phyloP scores from a whole-genome alignment of 1,140 invertebrate genomes.

The Oreohelix idahoensis region DNA sequence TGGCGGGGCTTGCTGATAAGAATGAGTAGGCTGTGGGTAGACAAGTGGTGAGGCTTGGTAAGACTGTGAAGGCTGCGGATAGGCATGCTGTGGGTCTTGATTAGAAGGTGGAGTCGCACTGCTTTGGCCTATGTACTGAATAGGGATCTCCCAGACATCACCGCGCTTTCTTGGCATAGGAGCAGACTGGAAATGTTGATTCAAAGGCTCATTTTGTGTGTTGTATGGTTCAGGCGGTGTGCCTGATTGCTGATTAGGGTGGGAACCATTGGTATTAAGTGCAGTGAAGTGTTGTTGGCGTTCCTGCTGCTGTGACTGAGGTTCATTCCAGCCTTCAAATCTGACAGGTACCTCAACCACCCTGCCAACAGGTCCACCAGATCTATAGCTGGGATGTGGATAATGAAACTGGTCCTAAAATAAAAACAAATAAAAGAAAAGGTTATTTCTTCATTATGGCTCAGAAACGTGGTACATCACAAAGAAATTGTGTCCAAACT shows the following conservation, averaged over 20 bases:
- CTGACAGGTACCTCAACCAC: slow-evolving; percentile 49
- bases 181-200: slow-evolving; percentile 15
- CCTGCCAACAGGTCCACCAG: slow-evolving; percentile 19
- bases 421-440: too few relatives aligned
- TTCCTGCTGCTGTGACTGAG: not conserved
- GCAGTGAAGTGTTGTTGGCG: slow-evolving; percentile 38
- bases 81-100: slow-evolving; percentile 10
- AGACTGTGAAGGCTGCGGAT: slow-evolving; percentile 35
- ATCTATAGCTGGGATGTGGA: not conserved
- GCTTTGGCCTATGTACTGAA: slow-evolving; percentile 45
- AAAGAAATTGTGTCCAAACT: too few relatives aligned
- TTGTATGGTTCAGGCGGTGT: slow-evolving; percentile 53
- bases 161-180: slow-evolving; percentile 39
- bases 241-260: not conserved
- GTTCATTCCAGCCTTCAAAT: slow-evolving; percentile 40
- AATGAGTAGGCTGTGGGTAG: not conserved
- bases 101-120: slow-evolving; percentile 13
- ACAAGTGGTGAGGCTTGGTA: slow-evolving; percentile 4
- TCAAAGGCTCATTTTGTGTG: slow-evolving; percentile 48
- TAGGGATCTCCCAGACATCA: slow-evolving; percentile 53
- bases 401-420: slow-evolving; percentile 18
- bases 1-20: not conserved
- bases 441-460: too few relatives aligned
- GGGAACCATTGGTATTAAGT: not conserved
- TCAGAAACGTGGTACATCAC: too few relatives aligned